Evolutionary conservation across 2,797 vertebrate species (phyloP).

Genomic region (Antrozous pallidus): DNA sequence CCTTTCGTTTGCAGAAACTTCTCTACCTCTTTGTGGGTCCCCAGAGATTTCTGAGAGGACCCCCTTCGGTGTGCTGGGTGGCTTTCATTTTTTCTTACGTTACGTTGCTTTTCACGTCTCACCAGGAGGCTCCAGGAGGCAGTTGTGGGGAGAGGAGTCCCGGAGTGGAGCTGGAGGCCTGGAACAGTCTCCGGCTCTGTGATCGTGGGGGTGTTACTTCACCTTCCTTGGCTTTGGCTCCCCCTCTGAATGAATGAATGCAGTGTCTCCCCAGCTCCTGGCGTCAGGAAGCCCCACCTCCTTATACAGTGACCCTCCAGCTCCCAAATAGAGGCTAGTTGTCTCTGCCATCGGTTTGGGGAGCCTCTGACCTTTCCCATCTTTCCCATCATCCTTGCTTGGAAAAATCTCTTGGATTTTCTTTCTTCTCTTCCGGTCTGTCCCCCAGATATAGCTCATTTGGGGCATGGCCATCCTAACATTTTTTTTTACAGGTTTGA

Average conservation of each 20-base stretch:
- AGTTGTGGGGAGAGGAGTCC: background rate
- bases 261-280: background rate
- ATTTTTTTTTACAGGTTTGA: background rate
- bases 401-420: background rate
- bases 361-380: background rate
- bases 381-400: background rate
- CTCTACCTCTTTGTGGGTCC: background rate
- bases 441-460: background rate
- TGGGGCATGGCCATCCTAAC: background rate
- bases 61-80: background rate
- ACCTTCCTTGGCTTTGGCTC: background rate
- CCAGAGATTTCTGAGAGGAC: background rate
- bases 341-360: background rate
- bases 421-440: background rate
- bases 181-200: background rate
- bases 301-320: background rate
- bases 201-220: background rate
- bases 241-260: background rate
- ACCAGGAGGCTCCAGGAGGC: background rate
- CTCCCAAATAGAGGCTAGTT: background rate
- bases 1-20: background rate
- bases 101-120: background rate
- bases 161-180: background rate
- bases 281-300: background rate
- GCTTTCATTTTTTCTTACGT: background rate